Conservation (phyloP, 2,888 invertebrate genomes). For the Augiades crinisus region DNA sequence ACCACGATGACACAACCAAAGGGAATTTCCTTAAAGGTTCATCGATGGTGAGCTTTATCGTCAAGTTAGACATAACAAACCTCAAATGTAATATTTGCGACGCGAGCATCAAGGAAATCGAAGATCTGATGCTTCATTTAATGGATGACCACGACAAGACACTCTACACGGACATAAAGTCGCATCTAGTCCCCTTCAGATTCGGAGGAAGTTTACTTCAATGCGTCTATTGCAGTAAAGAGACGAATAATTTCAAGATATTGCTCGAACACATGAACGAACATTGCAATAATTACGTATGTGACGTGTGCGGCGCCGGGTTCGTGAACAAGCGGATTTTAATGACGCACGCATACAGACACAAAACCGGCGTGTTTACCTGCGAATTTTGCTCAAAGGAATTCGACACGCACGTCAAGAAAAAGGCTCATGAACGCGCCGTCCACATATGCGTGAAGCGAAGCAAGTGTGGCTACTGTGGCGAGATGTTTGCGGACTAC, state of each 20-base stretch:
- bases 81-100: constrained; percentile 30
- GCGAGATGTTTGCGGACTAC: constrained; percentile 58
- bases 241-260: constrained; percentile 46
- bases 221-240: constrained; percentile 45
- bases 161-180: constrained; percentile 40
- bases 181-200: constrained; percentile 48
- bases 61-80: constrained; percentile 36
- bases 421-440: constrained; percentile 61
- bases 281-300: constrained; percentile 51
- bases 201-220: constrained; percentile 38
- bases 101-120: constrained; percentile 31
- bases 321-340: constrained; percentile 47
- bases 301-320: constrained; percentile 47
- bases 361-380: constrained; percentile 47
- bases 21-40: constrained; percentile 28
- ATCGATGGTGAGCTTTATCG: constrained; percentile 5
- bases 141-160: constrained; percentile 38
- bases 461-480: constrained; percentile 51
- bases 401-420: constrained; percentile 62
- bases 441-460: constrained; percentile 50
- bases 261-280: constrained; percentile 51
- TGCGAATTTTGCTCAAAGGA: constrained; percentile 65
- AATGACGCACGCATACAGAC: constrained; percentile 47
- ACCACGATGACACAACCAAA: constrained; percentile 9
- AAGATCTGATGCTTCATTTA: constrained; percentile 42